Percentiles rank a stretch among this genome's conserved stretches.
phyloP scores from a whole-genome alignment of 1,140 invertebrate genomes.

The Lepidostoma basale region DNA sequence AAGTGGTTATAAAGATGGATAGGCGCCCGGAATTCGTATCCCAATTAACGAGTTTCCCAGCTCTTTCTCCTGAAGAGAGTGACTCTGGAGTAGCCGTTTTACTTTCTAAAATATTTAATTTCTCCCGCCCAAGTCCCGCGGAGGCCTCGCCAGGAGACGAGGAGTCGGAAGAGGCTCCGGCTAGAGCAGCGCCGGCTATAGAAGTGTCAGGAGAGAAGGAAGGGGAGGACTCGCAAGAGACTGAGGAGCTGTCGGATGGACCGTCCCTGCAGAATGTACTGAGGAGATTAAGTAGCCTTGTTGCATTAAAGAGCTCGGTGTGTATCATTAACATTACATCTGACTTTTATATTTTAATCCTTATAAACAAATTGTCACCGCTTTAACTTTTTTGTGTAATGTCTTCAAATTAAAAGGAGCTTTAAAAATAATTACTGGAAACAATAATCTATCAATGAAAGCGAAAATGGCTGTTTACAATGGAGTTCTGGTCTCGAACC shows the following conservation, averaged over 20 bases:
- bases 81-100: conserved; percentile 58
- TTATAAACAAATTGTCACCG: too few species aligned
- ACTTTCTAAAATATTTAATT: conserved; percentile 59
- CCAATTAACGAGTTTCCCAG: conserved; percentile 58
- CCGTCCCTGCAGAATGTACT: conserved; percentile 80
- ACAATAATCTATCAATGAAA: too few species aligned
- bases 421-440: too few species aligned
- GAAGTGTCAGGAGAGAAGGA: neutral
- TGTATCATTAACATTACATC: conserved; percentile 51
- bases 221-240: conserved; percentile 1
- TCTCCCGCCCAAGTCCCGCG: conserved; percentile 54
- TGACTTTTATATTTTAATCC: too few species aligned
- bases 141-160: conserved; percentile 40
- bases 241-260: conserved; percentile 60
- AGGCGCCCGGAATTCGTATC: conserved; percentile 43
- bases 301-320: conserved; percentile 76
- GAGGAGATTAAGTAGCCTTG: conserved; percentile 78
- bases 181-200: neutral
- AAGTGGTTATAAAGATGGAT: conserved; percentile 28
- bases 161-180: neutral
- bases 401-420: too few species aligned
- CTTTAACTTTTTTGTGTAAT: too few species aligned
- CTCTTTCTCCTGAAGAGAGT: conserved; percentile 55
- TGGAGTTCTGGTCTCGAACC: too few species aligned
- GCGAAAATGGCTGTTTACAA: too few species aligned